These are phyloP conservation scores for Galaxias olidus DNA, from an alignment of 2,797 vertebrate genomes.

Conservation along the genomic window DNA sequence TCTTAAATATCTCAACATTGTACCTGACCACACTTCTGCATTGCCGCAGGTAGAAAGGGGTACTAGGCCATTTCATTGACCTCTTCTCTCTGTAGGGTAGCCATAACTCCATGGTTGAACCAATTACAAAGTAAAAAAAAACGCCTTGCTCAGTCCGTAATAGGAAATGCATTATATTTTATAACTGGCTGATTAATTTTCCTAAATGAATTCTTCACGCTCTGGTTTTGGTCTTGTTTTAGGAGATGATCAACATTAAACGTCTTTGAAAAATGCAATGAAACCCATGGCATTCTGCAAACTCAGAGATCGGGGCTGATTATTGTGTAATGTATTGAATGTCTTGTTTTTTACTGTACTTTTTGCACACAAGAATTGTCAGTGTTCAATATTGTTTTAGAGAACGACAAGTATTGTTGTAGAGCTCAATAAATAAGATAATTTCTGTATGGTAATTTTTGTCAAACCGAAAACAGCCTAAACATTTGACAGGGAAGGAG, in stretches of 20 bases:
- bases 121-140: not conserved
- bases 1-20: too few species aligned
- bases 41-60: too few species aligned
- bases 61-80: too few species aligned
- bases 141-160: not conserved
- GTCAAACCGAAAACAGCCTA: slow-evolving; percentile 74
- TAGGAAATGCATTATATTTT: slow-evolving; percentile 5
- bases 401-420: slow-evolving; percentile 19
- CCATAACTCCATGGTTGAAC: not conserved
- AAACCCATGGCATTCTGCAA: not conserved
- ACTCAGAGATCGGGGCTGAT: slow-evolving; percentile 38
- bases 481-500: slow-evolving; percentile 78
- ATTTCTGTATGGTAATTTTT: slow-evolving; percentile 70
- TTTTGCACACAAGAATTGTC: slow-evolving; percentile 28
- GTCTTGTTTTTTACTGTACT: slow-evolving; percentile 19
- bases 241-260: slow-evolving; percentile 20
- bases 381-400: slow-evolving; percentile 50
- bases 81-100: too few species aligned
- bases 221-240: slow-evolving; percentile 9
- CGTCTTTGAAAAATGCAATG: slow-evolving; percentile 14
- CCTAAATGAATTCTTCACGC: slow-evolving; percentile 14
- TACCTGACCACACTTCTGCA: too few species aligned
- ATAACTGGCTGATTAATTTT: slow-evolving; percentile 4
- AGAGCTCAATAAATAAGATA: slow-evolving; percentile 65
- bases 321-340: slow-evolving; percentile 28